A percentile compares a stretch with the other conserved stretches of the same genome.
These are phyloP conservation scores for Spialia ferax DNA, from an alignment of 2,888 invertebrate species.

Conservation along the genomic window DNA sequence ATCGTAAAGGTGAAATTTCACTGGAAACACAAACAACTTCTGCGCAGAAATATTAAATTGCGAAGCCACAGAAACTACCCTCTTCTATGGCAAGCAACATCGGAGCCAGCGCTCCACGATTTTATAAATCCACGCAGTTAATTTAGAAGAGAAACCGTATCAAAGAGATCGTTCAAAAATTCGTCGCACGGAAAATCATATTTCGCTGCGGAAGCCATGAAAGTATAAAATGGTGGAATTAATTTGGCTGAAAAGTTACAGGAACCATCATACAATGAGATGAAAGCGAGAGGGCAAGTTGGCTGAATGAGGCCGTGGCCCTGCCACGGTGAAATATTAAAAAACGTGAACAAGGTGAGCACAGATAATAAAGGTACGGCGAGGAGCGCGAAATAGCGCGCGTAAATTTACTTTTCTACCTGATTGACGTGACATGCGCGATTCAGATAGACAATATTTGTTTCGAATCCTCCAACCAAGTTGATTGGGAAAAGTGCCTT, in stretches of 20 bases:
- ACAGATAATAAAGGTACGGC: constrained; percentile 35
- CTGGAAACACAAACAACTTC: constrained; percentile 14
- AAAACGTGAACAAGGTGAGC: constrained; percentile 54
- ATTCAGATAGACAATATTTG: not conserved
- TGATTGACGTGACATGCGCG: not conserved
- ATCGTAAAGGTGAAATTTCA: not conserved
- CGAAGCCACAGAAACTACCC: constrained; percentile 28
- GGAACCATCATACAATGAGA: constrained; percentile 71
- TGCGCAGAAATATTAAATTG: constrained; percentile 28
- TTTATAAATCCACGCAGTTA: constrained; percentile 38
- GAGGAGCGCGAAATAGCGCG: not conserved
- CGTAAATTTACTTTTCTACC: not conserved
- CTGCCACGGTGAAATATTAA: constrained; percentile 76
- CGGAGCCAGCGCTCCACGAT: constrained; percentile 16
- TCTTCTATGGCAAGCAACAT: not conserved
- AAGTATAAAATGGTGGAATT: constrained; percentile 76
- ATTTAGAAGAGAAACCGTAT: constrained; percentile 67
- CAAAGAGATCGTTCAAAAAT: constrained; percentile 61
- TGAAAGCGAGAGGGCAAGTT: constrained; percentile 79
- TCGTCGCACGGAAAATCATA: constrained; percentile 74
- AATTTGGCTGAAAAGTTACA: constrained; percentile 82
- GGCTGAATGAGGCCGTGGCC: constrained; percentile 76
- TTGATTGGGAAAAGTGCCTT: not conserved
- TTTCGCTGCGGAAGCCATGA: constrained; percentile 75
- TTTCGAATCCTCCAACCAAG: not conserved